Conservation (phyloP, 2,797 vertebrate species). For the Helostoma temminkii region DNA sequence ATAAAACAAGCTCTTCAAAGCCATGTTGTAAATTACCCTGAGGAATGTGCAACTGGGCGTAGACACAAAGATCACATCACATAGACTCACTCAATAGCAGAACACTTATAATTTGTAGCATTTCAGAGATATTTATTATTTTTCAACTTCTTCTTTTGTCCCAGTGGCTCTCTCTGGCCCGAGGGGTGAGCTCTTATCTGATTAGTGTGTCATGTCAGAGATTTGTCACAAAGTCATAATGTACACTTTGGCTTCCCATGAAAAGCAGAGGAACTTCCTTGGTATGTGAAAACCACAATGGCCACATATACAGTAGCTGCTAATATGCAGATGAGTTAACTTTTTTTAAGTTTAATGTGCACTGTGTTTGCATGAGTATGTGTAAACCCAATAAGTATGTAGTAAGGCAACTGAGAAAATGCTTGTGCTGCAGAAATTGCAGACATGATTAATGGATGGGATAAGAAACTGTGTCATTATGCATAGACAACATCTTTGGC, state of each 20-base stretch:
- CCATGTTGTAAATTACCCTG: slow-evolving; percentile 88
- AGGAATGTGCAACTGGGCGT: slow-evolving; percentile 86
- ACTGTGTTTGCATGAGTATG: neutral
- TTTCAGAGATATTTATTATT: slow-evolving; percentile 85
- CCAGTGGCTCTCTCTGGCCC: slow-evolving; percentile 81
- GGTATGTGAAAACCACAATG: slow-evolving; percentile 73
- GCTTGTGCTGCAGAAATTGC: neutral
- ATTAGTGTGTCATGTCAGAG: slow-evolving; percentile 83
- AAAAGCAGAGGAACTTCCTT: slow-evolving; percentile 49
- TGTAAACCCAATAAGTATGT: too few species aligned
- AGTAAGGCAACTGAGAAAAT: too few species aligned
- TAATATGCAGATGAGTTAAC: slow-evolving; percentile 42
- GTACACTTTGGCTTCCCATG: slow-evolving; percentile 65
- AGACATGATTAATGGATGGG: neutral
- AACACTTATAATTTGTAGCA: slow-evolving; percentile 86
- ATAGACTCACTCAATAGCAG: slow-evolving; percentile 70
- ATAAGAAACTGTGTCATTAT: neutral
- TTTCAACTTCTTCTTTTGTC: slow-evolving; percentile 83
- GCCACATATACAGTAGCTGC: slow-evolving; percentile 32
- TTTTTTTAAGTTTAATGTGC: slow-evolving; percentile 37
- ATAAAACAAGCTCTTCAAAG: slow-evolving; percentile 87
- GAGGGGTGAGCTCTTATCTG: slow-evolving; percentile 77
- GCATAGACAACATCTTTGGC: neutral
- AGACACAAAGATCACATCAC: slow-evolving; percentile 80
- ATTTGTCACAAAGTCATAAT: slow-evolving; percentile 83